Evolutionary conservation across 2,113 vertebrate genomes (phyloP).

Genomic region (Colossoma macropomum): DNA sequence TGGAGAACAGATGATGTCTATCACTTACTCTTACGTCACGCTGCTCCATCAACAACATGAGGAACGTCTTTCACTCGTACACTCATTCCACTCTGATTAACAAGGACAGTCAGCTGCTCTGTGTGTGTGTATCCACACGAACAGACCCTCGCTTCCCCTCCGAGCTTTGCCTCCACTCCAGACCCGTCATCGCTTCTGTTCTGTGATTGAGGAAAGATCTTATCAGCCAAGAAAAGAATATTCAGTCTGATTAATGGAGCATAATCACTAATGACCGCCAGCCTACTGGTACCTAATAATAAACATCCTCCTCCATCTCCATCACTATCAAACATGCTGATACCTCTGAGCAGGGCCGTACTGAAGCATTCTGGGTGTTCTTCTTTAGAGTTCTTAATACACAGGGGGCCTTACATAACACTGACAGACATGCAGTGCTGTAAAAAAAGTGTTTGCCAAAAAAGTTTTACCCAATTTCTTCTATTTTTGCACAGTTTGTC

Average conservation of each 20-base stretch:
- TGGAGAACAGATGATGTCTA: neutral
- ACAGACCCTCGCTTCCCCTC: neutral
- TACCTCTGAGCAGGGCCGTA: neutral
- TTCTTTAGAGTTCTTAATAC: too few species aligned
- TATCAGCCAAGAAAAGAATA: neutral
- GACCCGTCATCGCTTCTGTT: neutral
- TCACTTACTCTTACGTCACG: neutral
- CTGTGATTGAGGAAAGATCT: neutral
- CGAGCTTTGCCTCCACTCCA: neutral
- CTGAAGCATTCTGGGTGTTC: neutral
- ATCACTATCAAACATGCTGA: neutral
- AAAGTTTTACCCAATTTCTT: too few species aligned
- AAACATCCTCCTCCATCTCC: neutral
- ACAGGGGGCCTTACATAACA: too few species aligned
- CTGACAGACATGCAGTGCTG: too few species aligned
- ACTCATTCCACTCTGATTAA: neutral
- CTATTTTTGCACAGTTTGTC: too few species aligned
- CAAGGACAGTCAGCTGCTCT: neutral
- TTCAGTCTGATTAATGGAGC: neutral
- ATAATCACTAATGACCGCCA: neutral
- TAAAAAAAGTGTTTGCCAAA: too few species aligned
- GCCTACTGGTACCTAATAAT: neutral
- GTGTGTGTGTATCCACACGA: neutral
- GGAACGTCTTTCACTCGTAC: neutral
- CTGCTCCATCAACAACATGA: neutral